phyloP scores from a whole-genome alignment of 2,888 invertebrate species.

The Branchellion lobata region DNA sequence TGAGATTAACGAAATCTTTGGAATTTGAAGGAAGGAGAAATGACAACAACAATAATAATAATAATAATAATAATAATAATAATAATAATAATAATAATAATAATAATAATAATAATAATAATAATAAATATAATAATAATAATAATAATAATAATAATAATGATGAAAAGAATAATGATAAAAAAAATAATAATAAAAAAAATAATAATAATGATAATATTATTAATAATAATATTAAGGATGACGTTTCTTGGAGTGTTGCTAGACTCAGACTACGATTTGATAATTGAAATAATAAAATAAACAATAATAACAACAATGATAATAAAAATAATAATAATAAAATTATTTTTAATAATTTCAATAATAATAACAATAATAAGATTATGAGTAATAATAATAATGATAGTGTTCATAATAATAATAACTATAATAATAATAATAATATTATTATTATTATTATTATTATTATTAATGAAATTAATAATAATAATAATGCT shows the following conservation, averaged over 20 bases:
- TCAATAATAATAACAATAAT: too few species aligned
- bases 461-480: too few species aligned
- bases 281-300: too few species aligned
- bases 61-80: constrained; percentile 20
- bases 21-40: neutral
- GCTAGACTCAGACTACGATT: neutral
- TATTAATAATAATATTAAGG: neutral
- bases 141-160: constrained; percentile 10
- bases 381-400: too few species aligned
- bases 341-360: too few species aligned
- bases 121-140: constrained; percentile 8
- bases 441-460: too few species aligned
- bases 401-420: too few species aligned
- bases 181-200: neutral
- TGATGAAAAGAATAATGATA: neutral
- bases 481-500: too few species aligned
- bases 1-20: too few species aligned
- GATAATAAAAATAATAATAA: too few species aligned
- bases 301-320: too few species aligned
- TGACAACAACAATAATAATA: neutral
- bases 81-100: neutral
- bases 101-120: neutral
- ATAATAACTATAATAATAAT: too few species aligned
- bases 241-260: neutral
- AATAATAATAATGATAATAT: constrained; percentile 16